phyloP scores from a whole-genome alignment of 2,888 invertebrate genomes.

The Actias luna region DNA sequence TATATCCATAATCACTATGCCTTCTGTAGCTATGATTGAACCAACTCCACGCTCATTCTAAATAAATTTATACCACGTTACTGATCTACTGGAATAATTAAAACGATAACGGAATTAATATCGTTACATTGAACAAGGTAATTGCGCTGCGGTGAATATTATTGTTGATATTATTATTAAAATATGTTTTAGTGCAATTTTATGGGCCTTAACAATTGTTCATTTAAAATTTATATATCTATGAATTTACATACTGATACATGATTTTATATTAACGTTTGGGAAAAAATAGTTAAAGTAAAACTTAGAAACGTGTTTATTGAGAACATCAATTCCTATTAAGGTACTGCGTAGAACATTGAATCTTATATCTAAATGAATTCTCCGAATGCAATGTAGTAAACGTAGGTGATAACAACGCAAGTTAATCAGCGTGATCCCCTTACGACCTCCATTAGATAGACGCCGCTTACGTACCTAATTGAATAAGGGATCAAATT shows the following conservation, averaged over 20 bases:
- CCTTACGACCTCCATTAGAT: slow-evolving; percentile 73
- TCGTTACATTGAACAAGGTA: slow-evolving; percentile 60
- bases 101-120: slow-evolving; percentile 62
- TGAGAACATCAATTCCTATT: not conserved
- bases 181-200: not conserved
- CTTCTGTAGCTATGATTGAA: not conserved
- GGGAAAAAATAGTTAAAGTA: no score
- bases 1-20: not conserved
- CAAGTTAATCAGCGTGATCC: slow-evolving; percentile 74
- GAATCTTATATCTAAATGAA: slow-evolving; percentile 38
- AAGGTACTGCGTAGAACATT: not conserved
- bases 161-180: slow-evolving; percentile 17
- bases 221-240: not conserved
- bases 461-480: slow-evolving; percentile 71
- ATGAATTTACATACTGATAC: no score
- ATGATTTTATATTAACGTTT: no score
- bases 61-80: slow-evolving; percentile 41
- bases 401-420: slow-evolving; percentile 65
- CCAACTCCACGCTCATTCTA: not conserved
- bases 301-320: not conserved
- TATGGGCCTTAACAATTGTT: not conserved
- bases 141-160: slow-evolving; percentile 49
- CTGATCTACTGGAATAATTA: slow-evolving; percentile 56
- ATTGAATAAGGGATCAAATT: slow-evolving; percentile 79
- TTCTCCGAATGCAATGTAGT: slow-evolving; percentile 43